phyloP scores from a whole-genome alignment of 2,888 invertebrate species.

The Drosophila helvetica region DNA sequence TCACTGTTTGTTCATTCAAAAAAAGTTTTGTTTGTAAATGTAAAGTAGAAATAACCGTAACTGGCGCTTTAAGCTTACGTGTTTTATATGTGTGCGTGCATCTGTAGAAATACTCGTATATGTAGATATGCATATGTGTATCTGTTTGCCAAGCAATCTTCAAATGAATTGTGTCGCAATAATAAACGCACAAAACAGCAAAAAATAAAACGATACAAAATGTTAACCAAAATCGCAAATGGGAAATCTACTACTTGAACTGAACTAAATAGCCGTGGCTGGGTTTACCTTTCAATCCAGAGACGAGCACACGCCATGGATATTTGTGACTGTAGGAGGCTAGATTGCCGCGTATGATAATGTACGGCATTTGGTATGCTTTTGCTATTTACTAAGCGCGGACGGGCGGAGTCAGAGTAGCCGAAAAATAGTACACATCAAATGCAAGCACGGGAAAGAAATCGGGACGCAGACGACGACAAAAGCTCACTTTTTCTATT shows the following conservation, averaged over 20 bases:
- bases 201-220: constrained; percentile 23
- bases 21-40: constrained; percentile 46
- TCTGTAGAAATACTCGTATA: constrained; percentile 26
- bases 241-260: constrained; percentile 1
- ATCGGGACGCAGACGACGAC: constrained; percentile 3
- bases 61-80: constrained; percentile 41
- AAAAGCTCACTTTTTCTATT: constrained; percentile 42
- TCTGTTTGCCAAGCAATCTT: constrained; percentile 50
- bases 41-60: constrained; percentile 46
- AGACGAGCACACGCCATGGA: constrained; percentile 94
- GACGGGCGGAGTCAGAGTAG: constrained; percentile 39
- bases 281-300: constrained; percentile 91
- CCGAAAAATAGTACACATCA: constrained; percentile 37
- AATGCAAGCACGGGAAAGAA: constrained; percentile 15
- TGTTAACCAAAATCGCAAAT: constrained; percentile 34
- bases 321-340: constrained; percentile 94
- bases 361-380: constrained; percentile 90
- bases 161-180: constrained; percentile 67
- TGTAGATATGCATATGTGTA: constrained; percentile 34
- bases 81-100: constrained; percentile 30
- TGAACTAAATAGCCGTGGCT: constrained; percentile 11
- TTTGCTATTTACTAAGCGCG: constrained; percentile 54
- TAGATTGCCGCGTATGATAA: constrained; percentile 94
- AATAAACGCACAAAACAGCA: constrained; percentile 31
- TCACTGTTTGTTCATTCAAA: constrained; percentile 64